Evolutionary conservation across 2,888 invertebrate genomes (phyloP), one percentile per base, ranked within the genome.

Genomic region (Deilephila porcellus): DNA sequence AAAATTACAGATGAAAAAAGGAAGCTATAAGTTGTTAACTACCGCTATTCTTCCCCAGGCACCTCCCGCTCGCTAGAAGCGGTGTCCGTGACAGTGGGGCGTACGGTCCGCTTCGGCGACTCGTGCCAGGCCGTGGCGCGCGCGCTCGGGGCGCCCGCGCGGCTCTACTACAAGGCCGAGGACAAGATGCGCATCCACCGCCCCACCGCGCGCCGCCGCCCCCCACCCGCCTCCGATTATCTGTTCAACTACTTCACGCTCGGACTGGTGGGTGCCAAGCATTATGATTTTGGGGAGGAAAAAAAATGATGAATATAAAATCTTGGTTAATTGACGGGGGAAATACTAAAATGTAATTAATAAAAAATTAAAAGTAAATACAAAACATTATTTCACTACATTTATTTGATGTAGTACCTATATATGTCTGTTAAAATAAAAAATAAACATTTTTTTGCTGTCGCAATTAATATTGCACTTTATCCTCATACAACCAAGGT

Each of bases 111-210:
- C 77, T 97, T 98, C 93, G 98, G 98, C 0, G 97, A 98, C 88
- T 97, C 97, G 62, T 97, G 97, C 81, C 98, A 98, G 91, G 98
- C 98, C 89, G 98, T 99, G 71, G 96, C 97, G 60, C 96, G 97
- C 45, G 97, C 97, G 74, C 95, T 99, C 74, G 99, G 99, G 0
- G 98, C 98, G 3, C 99, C 99, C 0, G 98, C 98, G 75, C 96
- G 96, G 74, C 97, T 99, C 3, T 99, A 98, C 94, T 99, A 98
- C 94, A 99, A 99, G 94, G 98, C 99, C 63, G 99, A 99, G 91
- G 99, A 99, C 91, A 99, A 99, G 95, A 99, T 99, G 99, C 97
- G 98, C 91, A 99, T 99, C 86, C 99, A 99, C 94, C 97, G 97
- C 80, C 98, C 98, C 59, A 97, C 97, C 84, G 97, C 98, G 17